Base-by-base conservation (phyloP, 23 tunicate species). In the Phallusia fumigata region DNA sequence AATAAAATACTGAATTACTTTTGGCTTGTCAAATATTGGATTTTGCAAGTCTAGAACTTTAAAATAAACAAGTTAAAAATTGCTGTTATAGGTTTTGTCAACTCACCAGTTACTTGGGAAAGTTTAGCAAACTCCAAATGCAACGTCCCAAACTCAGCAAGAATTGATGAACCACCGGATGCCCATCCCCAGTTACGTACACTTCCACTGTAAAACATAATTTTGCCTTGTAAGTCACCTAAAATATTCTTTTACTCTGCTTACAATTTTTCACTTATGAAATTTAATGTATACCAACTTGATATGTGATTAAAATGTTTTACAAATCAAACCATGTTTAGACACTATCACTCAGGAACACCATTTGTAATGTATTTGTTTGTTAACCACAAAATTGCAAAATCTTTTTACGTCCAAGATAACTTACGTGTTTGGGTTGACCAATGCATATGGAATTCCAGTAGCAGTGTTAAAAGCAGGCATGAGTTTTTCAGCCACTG, bases 161-260 rank as follows among this genome's bases (percentile, higher is more conserved):
- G 90, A 73, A 96, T 91, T 3, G 99, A 96, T 53, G 90, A 74
- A 15, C 99, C 96, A 32, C 93, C 96, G 33, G 99, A 91, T 21
- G 99, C 99, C 99, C 99, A 96, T 10, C 90, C 87, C 93, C 93
- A 96, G 74, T 96, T 96, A 52, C 69, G 73, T 28, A 84, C 85
- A 84, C 52, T 81, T 0, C 91, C 91, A 33, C 88, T 84, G 82
- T 0, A 72, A 35, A 19, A 65, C 52, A 80, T 15, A 8, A 24
- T 12, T 6, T 75, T 75, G 47, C 8, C 10, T 40, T 75, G 6
- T 73, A 40, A 40, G 47, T 28, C 11, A 2, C 6, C 8, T 26
- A 26, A 3, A 65, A 5, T 26, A 11, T 5, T 28, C 31, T 11
- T 65, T 65, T 2, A 5, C 6, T 12, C 32, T 65, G 8, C 32